Evolutionary conservation across 2,797 vertebrate species (phyloP), one percentile per base, ranked within the genome.

Genomic region (Heteromormyrus szaboi): DNA sequence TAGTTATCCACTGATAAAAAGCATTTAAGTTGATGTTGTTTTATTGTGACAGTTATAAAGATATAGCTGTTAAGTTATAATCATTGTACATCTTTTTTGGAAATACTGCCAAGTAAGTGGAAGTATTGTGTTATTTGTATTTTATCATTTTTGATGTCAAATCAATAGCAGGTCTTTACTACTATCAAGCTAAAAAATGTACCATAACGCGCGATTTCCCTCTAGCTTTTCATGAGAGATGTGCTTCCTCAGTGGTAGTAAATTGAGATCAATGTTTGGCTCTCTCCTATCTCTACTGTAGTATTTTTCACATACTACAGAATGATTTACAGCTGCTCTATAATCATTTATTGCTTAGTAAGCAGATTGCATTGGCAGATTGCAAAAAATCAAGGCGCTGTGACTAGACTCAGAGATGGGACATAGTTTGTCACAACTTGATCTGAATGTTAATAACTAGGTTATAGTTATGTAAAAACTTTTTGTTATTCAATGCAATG

Each of bases 81-180:
- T 68, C 65, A 33, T 68, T 68, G 62, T 65, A 29, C 25, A 65
- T 22, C 4, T 25, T 29, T 62, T 65, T 65, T 65, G 62, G 62
- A 65, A 29, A 65, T 65, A 65, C 62, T 65, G 25, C 25, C 62
- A 65, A 65, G 62, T 65, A 29, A 29, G 62, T 29, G 25, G 25
- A 65, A 29, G 22, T 65, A 65, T 9, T 29, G 25, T 65, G 62
- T 65, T 65, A 65, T 65, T 65, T 65, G 25, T 65, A 65, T 65
- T 65, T 65, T 65, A 29, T 65, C 62, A 65, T 29, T 65, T 65
- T 65, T 65, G 25, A 65, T 29, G 29, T 68, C 65, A 68, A 68
- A 68, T 68, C 65, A 68, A 68, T 68, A 68, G 65, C 65, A 33
- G 65, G 65, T 68, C 65, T 68, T 68, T 68, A 68, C 65, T 68